These are phyloP conservation scores for Emmelina monodactyla DNA, from an alignment of 2,888 invertebrate genomes.

Conservation along the genomic window DNA sequence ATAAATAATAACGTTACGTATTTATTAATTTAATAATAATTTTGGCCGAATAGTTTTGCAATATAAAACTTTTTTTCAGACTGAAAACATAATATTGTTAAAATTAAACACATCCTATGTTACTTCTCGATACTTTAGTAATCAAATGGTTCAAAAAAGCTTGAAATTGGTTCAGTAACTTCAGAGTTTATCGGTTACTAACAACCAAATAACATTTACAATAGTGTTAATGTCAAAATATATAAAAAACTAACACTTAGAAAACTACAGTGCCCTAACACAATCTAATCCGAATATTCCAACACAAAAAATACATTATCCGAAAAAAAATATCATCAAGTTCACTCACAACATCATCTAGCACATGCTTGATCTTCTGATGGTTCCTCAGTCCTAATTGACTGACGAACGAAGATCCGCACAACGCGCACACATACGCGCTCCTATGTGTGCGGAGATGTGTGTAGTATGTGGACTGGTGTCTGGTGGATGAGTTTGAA, in stretches of 20 bases:
- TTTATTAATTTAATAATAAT: too few species aligned
- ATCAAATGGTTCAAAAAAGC: too few species aligned
- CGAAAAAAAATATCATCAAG: neutral
- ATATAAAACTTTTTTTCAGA: too few species aligned
- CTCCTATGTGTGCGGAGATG: conserved; percentile 49
- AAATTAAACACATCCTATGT: too few species aligned
- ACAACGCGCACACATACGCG: conserved; percentile 35
- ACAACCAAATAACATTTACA: neutral
- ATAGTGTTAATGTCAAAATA: neutral
- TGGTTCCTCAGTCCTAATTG: conserved; percentile 36
- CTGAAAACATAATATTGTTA: too few species aligned
- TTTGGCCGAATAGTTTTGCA: too few species aligned
- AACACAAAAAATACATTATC: neutral
- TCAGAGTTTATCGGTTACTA: neutral
- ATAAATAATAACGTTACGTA: too few species aligned
- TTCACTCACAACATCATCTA: conserved; percentile 24
- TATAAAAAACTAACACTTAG: neutral
- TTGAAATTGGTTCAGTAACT: too few species aligned
- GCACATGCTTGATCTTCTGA: conserved; percentile 32
- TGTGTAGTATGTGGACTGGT: conserved; percentile 48
- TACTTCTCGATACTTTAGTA: too few species aligned
- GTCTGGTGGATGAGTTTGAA: too few species aligned
- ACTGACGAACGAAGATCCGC: conserved; percentile 50
- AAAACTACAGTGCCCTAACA: too few species aligned
- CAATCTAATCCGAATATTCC: too few species aligned